Base-by-base conservation (phyloP, 2,797 vertebrate genomes). In the Pseudomugil gertrudae region DNA sequence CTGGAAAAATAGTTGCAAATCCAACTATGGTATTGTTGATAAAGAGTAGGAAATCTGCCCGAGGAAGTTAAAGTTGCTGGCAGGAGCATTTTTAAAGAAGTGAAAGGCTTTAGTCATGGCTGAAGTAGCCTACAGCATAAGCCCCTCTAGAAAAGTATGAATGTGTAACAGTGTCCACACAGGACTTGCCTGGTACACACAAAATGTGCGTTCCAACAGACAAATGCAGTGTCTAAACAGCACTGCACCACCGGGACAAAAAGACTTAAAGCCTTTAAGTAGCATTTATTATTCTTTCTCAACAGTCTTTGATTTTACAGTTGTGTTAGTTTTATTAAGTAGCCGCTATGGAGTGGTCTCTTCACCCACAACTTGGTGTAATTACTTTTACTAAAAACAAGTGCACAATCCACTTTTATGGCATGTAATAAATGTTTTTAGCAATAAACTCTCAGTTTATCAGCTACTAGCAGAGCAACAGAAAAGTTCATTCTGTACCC, bases 81-180 rank as follows among this genome's bases (percentile, higher is more conserved):
- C n/a, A 58, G 73, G 73, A 27, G 67, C 73, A 74, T 59, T 86
- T 81, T 85, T 66, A 71, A 83, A 76, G 69, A 1, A 8, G 65
- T 64, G 64, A 78, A 86, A 78, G 79, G 73, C 68, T 84, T 90
- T 78, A 78, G 75, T 80, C 66, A 75, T 78, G 73, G 82, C 79
- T 86, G 75, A 76, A 24, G 51, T 51, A 63, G 66, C 67, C 50
- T 69, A 57, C 13, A 59, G 57, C 11, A 69, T 84, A 84, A 84
- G 79, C 70, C 75, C 74, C 70, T 68, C 58, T 58, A 64, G 55
- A 79, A 79, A 76, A 75, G 57, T 63, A 72, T 50, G 36, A 79
- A 71, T 48, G 69, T 78, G 50, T 75, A 74, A 78, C 83, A 52
- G 40, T 75, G 76, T 80, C 58, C 69, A 67, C 73, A 66, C 60